Evolutionary conservation across 1,140 invertebrate species (phyloP), one percentile per base, ranked within the genome.

Genomic region (Hylaeus volcanicus): DNA sequence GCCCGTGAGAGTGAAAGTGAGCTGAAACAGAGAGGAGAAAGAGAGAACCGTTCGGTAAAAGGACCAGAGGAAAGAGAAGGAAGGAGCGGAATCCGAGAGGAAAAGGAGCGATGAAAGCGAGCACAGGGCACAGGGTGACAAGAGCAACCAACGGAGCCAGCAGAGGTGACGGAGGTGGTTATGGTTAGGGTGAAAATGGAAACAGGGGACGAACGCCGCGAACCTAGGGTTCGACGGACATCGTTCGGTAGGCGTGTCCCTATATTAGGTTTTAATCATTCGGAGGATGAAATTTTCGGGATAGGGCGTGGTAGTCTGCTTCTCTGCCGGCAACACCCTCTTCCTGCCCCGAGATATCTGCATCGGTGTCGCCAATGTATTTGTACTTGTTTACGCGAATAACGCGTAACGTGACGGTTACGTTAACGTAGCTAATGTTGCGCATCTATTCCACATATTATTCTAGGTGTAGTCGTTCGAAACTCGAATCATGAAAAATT

Each of bases 231-330:
- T 48, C 81, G 75, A 68, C 76, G 77, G 77, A 74, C 86, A 81
- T 86, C 85, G 82, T 79, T 68, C 79, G 83, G 88, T 91, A 92
- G 92, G 92, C 92, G 92, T 93, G 91, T 92, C 90, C 80, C 86
- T 90, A 90, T 92, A 93, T 93, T 93, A 93, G 91, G 90, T 92
- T 93, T 93, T 93, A 93, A 93, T 93, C 92, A 92, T 93, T 93
- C 91, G 92, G 87, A 89, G 89, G 89, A 92, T 92, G 91, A 92
- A 92, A 91, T 93, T 93, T 92, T 91, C 89, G 91, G 89, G 85
- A 89, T 87, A 88, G 74, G 92, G 92, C 92, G 92, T 93, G 92
- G 91, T 92, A 92, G 91, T 93, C 92, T 93, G 91, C 90, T 88
- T 72, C 88, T 90, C 90, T 92, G 69, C 89, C 91, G 92, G 92